Conservation (phyloP, 1,140 invertebrate species). For the Euschistus heros region DNA sequence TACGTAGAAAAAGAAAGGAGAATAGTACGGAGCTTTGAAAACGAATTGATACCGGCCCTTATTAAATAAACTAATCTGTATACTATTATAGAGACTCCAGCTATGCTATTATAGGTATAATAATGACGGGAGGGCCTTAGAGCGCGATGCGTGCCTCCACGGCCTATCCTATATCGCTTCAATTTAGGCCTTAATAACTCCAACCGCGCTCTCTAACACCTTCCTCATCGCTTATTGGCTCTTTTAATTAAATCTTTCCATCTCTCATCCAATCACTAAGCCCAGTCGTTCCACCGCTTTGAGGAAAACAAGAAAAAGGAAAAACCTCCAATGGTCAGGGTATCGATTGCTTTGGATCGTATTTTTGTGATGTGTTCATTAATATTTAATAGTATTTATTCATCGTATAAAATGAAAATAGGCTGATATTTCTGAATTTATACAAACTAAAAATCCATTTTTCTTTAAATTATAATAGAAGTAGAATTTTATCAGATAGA, state of each 20-base stretch:
- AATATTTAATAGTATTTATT: no score
- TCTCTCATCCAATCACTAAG: not conserved
- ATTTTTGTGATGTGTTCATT: no score
- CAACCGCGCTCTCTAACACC: not conserved
- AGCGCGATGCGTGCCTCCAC: not conserved
- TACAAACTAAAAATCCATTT: no score
- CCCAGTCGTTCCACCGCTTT: not conserved
- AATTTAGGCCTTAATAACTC: slow-evolving; percentile 7
- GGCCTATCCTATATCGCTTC: not conserved
- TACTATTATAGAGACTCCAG: not conserved
- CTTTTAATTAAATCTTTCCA: slow-evolving; percentile 2
- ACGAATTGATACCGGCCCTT: slow-evolving; percentile 2
- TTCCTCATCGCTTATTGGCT: not conserved
- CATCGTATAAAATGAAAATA: no score
- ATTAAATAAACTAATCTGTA: slow-evolving; percentile 7
- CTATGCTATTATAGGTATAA: slow-evolving; percentile 2
- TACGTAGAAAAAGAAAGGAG: no score
- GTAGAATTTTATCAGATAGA: no score
- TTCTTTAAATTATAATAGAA: no score
- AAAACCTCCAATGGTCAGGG: no score
- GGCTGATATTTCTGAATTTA: no score
- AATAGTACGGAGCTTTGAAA: not conserved
- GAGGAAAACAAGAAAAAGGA: no score
- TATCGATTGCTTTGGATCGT: no score
- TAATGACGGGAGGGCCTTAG: not conserved